Evolutionary conservation across 2,797 vertebrate species (phyloP), one percentile per base, ranked within the genome.

Genomic region (Sarcoramphus papa): DNA sequence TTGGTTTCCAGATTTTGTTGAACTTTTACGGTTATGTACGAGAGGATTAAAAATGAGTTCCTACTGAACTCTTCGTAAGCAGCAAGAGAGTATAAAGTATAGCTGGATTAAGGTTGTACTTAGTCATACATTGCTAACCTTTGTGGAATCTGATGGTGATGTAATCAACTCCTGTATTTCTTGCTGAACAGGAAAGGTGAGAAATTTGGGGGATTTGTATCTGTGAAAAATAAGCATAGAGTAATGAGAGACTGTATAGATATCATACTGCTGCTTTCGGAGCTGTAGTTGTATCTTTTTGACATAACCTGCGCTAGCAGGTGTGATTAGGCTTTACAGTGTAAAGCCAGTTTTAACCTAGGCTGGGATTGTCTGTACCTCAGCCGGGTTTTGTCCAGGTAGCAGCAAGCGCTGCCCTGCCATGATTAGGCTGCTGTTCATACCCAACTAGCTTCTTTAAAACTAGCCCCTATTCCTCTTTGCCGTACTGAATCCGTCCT

Each of bases 171-270:
- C 97, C 88, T 90, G 97, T 95, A 80, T 94, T 97, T 97, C 98
- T 97, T 93, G 98, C 90, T 97, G 80, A 97, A 97, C 97, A 95
- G 97, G 98, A 98, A 98, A 95, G 94, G 95, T 97, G 86, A 97
- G 97, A 97, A 97, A 94, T 94, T 81, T 94, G 77, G 90, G 91
- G 95, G 82, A 94, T 95, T 94, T 80, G 92, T 94, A 94, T 95
- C 93, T 95, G 93, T 94, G 95, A 93, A 97, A 95, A 97, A 95
- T 93, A 79, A 94, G 97, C 94, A 69, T 67, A 80, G 75, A 83
- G 73, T 85, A 96, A 54, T 93, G 62, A 84, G 83, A 88, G 70
- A 17, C 85, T 74, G 50, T 70, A 4, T 0, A 54, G 83, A 72
- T 76, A 68, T 14, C 50, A 6, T 51, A 4, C 37, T 57, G 50